Conservation (phyloP, 1,140 invertebrate genomes). For the Ridgeia piscesae region DNA sequence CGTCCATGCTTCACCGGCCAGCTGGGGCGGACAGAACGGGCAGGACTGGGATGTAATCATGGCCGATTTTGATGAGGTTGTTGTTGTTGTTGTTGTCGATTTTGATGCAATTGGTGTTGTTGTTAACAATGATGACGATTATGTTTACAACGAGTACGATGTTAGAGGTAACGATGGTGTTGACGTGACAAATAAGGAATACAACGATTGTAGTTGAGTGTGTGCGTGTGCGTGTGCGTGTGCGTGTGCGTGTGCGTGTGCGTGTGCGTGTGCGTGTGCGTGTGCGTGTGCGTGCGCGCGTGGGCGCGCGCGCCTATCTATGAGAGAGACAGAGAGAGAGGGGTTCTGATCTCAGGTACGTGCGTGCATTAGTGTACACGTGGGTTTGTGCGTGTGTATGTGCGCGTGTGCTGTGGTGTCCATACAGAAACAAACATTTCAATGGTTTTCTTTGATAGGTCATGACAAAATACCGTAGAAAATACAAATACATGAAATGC, state of each 20-base stretch:
- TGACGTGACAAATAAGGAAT: neutral
- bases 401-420: neutral
- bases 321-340: too few species aligned
- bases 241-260: too few species aligned
- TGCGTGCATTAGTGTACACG: too few species aligned
- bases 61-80: neutral
- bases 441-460: neutral
- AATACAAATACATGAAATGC: too few species aligned
- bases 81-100: neutral
- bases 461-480: too few species aligned
- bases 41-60: too few species aligned
- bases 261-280: neutral
- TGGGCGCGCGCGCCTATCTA: too few species aligned
- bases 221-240: too few species aligned
- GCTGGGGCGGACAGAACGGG: neutral
- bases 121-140: neutral
- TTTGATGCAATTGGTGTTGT: neutral
- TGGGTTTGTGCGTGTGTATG: too few species aligned
- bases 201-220: too few species aligned
- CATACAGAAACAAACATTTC: neutral
- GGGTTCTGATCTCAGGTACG: too few species aligned
- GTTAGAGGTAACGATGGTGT: neutral
- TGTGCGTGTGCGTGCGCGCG: too few species aligned
- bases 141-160: neutral
- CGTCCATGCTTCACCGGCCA: slow-evolving; percentile 6